phyloP scores from a whole-genome alignment of 2,113 vertebrate species.

The Pseudois nayaur region DNA sequence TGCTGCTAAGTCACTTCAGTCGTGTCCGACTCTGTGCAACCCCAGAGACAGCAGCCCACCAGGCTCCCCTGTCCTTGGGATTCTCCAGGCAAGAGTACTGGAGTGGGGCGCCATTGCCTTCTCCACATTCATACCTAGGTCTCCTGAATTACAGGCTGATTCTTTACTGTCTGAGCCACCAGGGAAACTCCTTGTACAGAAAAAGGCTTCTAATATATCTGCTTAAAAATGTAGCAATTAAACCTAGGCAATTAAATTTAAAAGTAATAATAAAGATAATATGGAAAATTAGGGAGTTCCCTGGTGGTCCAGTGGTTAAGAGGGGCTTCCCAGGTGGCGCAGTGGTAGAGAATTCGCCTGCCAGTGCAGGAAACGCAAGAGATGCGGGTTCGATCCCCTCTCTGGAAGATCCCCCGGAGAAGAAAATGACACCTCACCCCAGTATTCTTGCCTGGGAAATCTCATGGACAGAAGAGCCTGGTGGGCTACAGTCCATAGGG shows the following conservation, averaged over 20 bases:
- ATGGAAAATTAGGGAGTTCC: not conserved
- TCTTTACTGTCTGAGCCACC: not conserved
- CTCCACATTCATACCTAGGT: not conserved
- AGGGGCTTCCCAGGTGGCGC: not conserved
- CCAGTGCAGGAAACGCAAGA: not conserved
- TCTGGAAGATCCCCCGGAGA: not conserved
- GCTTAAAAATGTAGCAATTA: not conserved
- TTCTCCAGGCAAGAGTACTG: not conserved
- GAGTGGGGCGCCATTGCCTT: not conserved
- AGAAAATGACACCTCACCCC: not conserved
- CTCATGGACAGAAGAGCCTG: not conserved
- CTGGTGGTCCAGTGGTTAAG: not conserved
- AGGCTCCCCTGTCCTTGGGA: not conserved
- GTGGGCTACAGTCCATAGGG: not conserved
- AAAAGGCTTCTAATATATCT: not conserved
- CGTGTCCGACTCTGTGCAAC: too few species aligned
- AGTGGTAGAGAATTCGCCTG: not conserved
- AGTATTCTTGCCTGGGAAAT: not conserved
- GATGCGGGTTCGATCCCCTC: fast-evolving
- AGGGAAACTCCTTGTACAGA: not conserved
- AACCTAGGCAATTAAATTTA: not conserved
- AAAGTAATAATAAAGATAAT: not conserved
- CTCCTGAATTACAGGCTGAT: not conserved
- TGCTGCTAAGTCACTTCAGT: too few species aligned
- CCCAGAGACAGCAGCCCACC: not conserved